Percentiles rank a stretch among this genome's conserved stretches.
Conservation (phyloP, 2,888 invertebrate genomes). For the Tetragonula carbonaria region DNA sequence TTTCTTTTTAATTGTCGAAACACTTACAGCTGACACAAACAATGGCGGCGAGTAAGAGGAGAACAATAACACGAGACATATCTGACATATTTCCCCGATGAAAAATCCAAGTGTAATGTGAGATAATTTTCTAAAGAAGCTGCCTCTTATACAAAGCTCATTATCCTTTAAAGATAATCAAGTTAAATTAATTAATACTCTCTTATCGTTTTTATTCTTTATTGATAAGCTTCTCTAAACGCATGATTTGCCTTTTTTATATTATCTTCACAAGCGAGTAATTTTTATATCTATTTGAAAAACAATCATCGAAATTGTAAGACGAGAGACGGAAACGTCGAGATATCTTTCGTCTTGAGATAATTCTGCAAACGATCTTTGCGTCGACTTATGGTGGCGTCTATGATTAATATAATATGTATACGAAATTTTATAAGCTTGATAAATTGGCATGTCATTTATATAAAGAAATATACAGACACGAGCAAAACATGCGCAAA, state of each 20-base stretch:
- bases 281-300: too few relatives aligned
- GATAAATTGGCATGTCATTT: neutral
- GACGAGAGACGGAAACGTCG: too few relatives aligned
- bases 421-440: neutral
- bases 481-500: neutral
- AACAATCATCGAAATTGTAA: too few relatives aligned
- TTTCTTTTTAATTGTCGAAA: neutral
- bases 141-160: neutral
- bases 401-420: too few relatives aligned
- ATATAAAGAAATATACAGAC: neutral
- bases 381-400: too few relatives aligned
- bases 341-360: too few relatives aligned
- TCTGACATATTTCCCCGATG: neutral
- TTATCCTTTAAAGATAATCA: neutral
- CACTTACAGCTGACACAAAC: conserved; percentile 37
- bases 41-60: conserved; percentile 26
- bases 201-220: neutral
- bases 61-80: conserved; percentile 27
- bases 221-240: too few relatives aligned
- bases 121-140: neutral
- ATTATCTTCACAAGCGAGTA: neutral
- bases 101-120: neutral
- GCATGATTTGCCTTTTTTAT: neutral
- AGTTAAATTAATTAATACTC: neutral
- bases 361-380: too few relatives aligned